Evolutionary conservation across 2,797 vertebrate genomes (phyloP).

Genomic region (Vireo griseus): DNA sequence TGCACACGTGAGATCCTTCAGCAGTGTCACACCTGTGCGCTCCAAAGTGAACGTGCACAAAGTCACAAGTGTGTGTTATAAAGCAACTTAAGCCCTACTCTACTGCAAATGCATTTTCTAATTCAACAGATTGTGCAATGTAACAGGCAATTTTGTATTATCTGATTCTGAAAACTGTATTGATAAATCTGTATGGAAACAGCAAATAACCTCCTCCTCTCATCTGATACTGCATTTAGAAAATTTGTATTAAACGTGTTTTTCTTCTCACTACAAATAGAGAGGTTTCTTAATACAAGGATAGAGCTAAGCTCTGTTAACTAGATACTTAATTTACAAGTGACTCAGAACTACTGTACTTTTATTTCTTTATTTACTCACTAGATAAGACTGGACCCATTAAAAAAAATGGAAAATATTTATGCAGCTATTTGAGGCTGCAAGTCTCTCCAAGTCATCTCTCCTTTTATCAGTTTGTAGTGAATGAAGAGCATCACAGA

Average conservation of each 20-base stretch:
- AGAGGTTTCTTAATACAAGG: neutral
- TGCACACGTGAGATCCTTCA: neutral
- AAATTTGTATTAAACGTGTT: neutral
- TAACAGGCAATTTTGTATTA: neutral
- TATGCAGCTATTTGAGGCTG: neutral
- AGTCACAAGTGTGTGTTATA: neutral
- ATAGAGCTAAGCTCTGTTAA: neutral
- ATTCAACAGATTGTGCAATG: neutral
- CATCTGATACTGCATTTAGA: neutral
- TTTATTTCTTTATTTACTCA: neutral
- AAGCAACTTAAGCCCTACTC: neutral
- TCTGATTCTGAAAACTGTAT: neutral
- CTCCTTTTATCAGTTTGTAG: neutral
- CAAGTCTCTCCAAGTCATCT: neutral
- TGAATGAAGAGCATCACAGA: slow-evolving; percentile 2
- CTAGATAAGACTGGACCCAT: neutral
- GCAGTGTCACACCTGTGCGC: neutral
- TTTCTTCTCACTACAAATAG: neutral
- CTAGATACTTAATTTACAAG: neutral
- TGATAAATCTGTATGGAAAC: neutral
- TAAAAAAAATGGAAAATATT: slow-evolving; percentile 17
- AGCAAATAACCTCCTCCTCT: neutral
- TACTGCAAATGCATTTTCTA: neutral
- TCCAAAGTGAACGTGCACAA: neutral
- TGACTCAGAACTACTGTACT: neutral